Evolutionary conservation across 2,113 vertebrate species (phyloP).

Genomic region (Morone saxatilis): DNA sequence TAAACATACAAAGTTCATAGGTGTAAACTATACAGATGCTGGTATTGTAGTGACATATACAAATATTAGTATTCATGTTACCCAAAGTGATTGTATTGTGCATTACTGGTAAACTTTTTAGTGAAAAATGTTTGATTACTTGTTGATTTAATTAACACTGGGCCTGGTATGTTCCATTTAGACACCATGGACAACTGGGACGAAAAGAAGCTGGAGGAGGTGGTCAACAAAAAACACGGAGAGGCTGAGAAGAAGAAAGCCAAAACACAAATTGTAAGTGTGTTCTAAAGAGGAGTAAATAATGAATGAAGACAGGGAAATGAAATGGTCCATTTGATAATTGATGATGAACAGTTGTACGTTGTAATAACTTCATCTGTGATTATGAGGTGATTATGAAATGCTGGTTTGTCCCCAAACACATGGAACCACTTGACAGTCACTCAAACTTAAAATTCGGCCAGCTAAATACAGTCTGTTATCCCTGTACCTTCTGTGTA

Average conservation of each 20-base stretch:
- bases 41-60: neutral
- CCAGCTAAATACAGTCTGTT: neutral
- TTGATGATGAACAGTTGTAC: too few species aligned
- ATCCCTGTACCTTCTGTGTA: fast-evolving
- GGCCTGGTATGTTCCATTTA: constrained; percentile 66
- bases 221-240: constrained; percentile 97
- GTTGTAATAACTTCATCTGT: neutral
- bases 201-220: constrained; percentile 98
- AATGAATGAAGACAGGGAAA: neutral
- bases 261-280: constrained; percentile 97
- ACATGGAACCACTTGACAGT: neutral
- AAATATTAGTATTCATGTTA: neutral
- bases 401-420: neutral
- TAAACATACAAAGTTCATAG: too few species aligned
- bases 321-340: neutral
- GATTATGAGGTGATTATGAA: neutral
- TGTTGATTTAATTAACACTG: neutral
- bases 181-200: constrained; percentile 99
- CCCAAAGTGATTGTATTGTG: neutral
- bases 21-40: too few species aligned
- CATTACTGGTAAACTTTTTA: neutral
- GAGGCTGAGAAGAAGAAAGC: constrained; percentile 98
- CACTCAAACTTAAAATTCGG: neutral
- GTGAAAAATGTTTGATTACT: neutral
- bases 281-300: neutral